Evolutionary conservation across 1,140 invertebrate species (phyloP).

Genomic region (Trichonephila clavipes): DNA sequence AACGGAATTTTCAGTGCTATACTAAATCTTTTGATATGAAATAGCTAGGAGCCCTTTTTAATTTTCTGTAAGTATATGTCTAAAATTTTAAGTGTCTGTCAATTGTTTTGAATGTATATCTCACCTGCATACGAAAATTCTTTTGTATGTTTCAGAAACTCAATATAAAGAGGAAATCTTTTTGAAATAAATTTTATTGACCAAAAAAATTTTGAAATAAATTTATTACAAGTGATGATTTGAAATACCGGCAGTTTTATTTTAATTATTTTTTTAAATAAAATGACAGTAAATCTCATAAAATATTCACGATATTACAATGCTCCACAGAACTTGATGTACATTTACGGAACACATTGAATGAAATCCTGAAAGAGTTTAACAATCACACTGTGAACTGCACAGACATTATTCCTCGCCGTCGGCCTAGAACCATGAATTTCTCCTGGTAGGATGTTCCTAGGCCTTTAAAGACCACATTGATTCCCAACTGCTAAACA

Average conservation of each 20-base stretch:
- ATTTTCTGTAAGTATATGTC: background rate
- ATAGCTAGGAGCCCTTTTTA: background rate
- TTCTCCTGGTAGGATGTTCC: background rate
- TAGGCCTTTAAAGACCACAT: background rate
- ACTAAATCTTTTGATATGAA: background rate
- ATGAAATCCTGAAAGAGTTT: background rate
- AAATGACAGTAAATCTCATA: slow-evolving; percentile 2
- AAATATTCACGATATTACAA: slow-evolving; percentile 1
- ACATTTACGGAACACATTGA: background rate
- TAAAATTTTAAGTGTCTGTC: background rate
- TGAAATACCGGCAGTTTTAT: background rate
- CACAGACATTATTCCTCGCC: background rate
- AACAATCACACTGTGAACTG: no score
- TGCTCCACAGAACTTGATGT: background rate
- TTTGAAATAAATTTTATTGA: slow-evolving; percentile 33
- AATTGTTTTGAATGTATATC: background rate
- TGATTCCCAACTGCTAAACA: background rate
- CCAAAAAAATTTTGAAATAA: slow-evolving; percentile 1
- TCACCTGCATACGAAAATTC: background rate
- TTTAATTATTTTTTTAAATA: background rate
- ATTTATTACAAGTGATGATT: slow-evolving; percentile 39
- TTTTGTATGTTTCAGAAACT: background rate
- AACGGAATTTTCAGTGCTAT: background rate
- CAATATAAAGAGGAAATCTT: background rate
- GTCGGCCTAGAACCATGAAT: background rate